These are phyloP conservation scores for Lota lota DNA, from an alignment of 2,113 vertebrate genomes.

Conservation along the genomic window DNA sequence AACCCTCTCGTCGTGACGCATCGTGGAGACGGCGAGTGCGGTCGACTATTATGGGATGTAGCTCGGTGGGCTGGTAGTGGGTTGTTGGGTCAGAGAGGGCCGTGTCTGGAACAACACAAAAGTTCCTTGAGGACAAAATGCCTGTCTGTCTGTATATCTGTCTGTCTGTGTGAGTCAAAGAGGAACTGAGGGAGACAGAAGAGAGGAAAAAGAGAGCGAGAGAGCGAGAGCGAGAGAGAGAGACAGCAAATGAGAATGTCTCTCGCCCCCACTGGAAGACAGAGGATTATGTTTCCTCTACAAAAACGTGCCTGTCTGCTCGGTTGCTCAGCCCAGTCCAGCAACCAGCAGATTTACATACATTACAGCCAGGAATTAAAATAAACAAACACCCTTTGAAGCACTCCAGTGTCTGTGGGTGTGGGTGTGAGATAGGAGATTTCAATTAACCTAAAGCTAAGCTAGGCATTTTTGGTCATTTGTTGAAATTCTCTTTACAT, in stretches of 20 bases:
- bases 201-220: neutral
- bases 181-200: neutral
- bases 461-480: too few relatives aligned
- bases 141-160: neutral
- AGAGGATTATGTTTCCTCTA: constrained; percentile 4
- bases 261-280: neutral
- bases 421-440: too few relatives aligned
- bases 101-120: neutral
- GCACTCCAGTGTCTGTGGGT: too few relatives aligned
- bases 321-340: neutral
- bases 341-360: constrained; percentile 7
- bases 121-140: neutral
- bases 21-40: too few relatives aligned
- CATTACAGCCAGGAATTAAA: constrained; percentile 1
- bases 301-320: constrained; percentile 19
- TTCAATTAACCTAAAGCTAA: too few relatives aligned
- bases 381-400: neutral
- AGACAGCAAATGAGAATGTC: neutral
- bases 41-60: too few relatives aligned
- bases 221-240: neutral
- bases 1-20: too few relatives aligned
- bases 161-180: neutral
- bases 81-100: too few relatives aligned
- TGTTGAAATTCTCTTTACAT: too few relatives aligned
- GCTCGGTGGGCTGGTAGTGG: too few relatives aligned